Conservation (phyloP, 1,140 invertebrate genomes). For the Caenorhabditis briggsae region DNA sequence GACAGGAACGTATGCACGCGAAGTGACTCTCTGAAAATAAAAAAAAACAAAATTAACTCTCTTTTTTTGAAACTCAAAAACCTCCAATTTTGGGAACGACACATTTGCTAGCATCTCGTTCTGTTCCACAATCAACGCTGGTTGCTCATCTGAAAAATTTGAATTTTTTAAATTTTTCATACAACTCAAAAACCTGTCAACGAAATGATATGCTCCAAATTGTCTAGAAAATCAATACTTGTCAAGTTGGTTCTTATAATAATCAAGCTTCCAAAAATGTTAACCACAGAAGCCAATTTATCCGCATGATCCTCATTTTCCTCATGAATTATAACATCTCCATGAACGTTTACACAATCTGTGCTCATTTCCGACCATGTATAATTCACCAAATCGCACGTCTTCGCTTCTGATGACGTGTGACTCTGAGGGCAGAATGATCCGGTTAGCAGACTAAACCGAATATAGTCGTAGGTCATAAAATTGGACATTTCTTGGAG, state of each 20-base stretch:
- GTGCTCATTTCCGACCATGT: background rate
- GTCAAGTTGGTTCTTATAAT: background rate
- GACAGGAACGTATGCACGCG: background rate
- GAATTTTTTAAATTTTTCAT: background rate
- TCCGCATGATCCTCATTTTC: background rate
- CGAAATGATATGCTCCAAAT: background rate
- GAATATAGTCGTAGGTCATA: background rate
- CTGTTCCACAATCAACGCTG: background rate
- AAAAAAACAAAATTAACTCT: background rate
- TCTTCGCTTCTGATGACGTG: background rate
- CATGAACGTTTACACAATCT: background rate
- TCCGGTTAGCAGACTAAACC: background rate
- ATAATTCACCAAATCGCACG: background rate
- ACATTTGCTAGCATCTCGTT: background rate
- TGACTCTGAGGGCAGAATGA: background rate
- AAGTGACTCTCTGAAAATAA: background rate
- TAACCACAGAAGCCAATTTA: background rate
- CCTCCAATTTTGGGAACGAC: background rate
- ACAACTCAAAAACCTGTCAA: background rate
- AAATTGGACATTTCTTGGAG: slow-evolving; percentile 3
- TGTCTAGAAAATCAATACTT: background rate
- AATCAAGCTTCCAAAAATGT: slow-evolving; percentile 29
- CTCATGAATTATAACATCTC: background rate
- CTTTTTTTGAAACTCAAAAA: background rate
- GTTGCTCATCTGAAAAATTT: background rate